Evolutionary conservation across 2,888 invertebrate species (phyloP).

Genomic region (Ethmia dodecea): DNA sequence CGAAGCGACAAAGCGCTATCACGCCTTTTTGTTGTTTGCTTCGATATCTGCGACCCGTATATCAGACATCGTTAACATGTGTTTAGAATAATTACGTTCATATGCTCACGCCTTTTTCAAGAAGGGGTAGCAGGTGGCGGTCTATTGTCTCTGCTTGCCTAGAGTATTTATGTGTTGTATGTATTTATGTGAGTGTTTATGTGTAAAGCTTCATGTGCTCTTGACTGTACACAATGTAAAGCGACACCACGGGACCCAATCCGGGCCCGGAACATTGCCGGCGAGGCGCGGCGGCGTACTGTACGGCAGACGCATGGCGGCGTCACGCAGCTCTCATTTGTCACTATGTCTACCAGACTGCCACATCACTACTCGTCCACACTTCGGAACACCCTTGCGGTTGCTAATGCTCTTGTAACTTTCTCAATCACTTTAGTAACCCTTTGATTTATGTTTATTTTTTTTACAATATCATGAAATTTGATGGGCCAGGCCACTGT

Average conservation of each 20-base stretch:
- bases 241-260: neutral
- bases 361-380: slow-evolving; percentile 23
- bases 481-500: too few species aligned
- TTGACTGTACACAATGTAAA: too few species aligned
- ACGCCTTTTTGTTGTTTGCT: slow-evolving; percentile 32
- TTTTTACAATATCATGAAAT: too few species aligned
- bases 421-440: neutral
- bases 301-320: neutral
- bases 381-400: slow-evolving; percentile 15
- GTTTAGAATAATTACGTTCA: slow-evolving; percentile 47
- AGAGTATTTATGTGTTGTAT: neutral
- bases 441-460: too few species aligned
- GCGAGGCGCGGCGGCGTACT: neutral
- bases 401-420: slow-evolving; percentile 1
- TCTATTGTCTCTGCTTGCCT: too few species aligned
- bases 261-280: neutral
- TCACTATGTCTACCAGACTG: slow-evolving; percentile 35
- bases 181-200: neutral
- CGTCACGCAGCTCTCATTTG: slow-evolving; percentile 47
- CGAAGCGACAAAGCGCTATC: slow-evolving; percentile 25
- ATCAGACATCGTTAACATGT: slow-evolving; percentile 53
- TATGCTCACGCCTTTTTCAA: too few species aligned
- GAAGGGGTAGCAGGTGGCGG: too few species aligned
- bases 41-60: slow-evolving; percentile 34
- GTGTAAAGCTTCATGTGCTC: too few species aligned